phyloP scores from a whole-genome alignment of 2,113 vertebrate species.

The Meleagris gallopavo region DNA sequence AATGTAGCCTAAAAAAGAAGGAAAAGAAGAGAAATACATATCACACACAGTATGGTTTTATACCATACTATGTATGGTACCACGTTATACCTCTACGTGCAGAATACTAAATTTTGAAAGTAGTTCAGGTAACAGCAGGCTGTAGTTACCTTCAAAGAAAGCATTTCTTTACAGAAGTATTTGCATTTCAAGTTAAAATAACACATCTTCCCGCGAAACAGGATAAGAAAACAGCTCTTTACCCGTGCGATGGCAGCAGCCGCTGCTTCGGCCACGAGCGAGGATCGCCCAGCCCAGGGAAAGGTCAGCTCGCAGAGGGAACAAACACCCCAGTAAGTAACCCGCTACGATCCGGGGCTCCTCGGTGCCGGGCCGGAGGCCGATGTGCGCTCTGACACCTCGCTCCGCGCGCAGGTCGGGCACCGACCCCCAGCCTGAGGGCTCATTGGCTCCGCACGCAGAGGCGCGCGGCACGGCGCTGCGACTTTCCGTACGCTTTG shows the following conservation, averaged over 20 bases:
- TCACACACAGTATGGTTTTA: neutral
- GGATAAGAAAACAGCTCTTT: neutral
- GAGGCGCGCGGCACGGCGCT: too few relatives aligned
- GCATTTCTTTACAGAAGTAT: neutral
- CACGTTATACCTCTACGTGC: neutral
- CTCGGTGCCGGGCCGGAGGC: neutral
- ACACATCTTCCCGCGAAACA: neutral
- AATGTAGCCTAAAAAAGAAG: constrained; percentile 69
- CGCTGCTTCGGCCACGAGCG: neutral
- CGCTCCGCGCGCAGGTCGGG: neutral
- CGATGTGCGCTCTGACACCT: accelerated
- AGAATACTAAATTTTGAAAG: neutral
- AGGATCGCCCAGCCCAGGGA: accelerated
- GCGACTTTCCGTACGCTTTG: too few relatives aligned
- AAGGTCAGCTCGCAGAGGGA: neutral
- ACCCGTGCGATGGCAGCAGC: accelerated
- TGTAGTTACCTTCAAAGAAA: too few relatives aligned
- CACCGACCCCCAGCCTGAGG: neutral
- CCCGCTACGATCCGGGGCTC: neutral
- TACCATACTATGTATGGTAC: neutral
- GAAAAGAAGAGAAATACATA: accelerated
- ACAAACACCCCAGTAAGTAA: neutral
- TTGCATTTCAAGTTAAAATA: neutral
- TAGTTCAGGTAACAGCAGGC: neutral
- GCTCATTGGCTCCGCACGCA: neutral